A percentile compares a stretch with the other conserved stretches of the same genome.
Conservation (phyloP, 1,140 invertebrate species). For the Macrobrachium rosenbergii region DNA sequence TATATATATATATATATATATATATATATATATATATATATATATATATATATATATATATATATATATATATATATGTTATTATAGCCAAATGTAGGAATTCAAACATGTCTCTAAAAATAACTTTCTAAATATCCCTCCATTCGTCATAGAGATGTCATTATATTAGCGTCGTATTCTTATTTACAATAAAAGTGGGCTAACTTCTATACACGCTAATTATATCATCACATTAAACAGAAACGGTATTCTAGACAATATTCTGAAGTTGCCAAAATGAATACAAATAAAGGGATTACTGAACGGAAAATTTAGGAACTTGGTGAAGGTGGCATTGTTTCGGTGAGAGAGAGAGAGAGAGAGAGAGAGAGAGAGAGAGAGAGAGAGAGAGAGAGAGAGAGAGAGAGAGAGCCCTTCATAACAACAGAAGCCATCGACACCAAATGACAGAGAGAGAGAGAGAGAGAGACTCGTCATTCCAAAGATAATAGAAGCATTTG, state of each 20-base stretch:
- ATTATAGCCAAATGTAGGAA: background rate
- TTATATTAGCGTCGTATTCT: too few species aligned
- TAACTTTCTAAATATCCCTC: too few species aligned
- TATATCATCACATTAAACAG: too few species aligned
- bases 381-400: conserved; percentile 8
- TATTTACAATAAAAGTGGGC: too few species aligned
- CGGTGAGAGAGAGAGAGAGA: background rate
- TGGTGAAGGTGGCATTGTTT: background rate
- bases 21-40: conserved; percentile 8
- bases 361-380: background rate
- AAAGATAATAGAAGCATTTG: background rate
- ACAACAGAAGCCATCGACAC: background rate
- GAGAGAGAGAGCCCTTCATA: too few species aligned
- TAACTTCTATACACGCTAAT: too few species aligned
- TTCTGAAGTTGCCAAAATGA: too few species aligned
- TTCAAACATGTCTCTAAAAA: background rate
- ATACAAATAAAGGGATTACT: background rate
- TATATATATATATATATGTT: conserved; percentile 20
- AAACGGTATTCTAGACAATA: too few species aligned
- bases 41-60: conserved; percentile 28
- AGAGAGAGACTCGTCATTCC: background rate
- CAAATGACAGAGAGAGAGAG: conserved; percentile 1
- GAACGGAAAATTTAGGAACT: background rate
- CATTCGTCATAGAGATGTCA: too few species aligned
- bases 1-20: too few species aligned